These are phyloP conservation scores for Protodeltote pygarga DNA, from an alignment of 2,888 invertebrate species.

Conservation along the genomic window DNA sequence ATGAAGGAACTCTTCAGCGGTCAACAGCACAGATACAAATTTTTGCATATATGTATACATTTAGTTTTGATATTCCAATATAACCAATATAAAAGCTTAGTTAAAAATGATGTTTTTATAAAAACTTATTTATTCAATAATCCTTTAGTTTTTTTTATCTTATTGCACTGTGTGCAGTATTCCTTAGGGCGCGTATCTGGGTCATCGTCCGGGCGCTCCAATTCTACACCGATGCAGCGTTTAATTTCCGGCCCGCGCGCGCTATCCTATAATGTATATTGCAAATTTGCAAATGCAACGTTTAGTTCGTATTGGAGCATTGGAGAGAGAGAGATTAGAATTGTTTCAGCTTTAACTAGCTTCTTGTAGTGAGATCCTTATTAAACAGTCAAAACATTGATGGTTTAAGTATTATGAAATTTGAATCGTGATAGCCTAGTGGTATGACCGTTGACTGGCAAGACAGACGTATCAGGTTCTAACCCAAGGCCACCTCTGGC, in stretches of 20 bases:
- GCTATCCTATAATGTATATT: constrained; percentile 25
- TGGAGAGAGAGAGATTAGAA: constrained; percentile 14
- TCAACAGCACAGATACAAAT: no score
- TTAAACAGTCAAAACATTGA: no score
- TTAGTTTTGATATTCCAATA: no score
- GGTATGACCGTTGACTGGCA: no score
- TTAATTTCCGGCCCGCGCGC: constrained; percentile 54
- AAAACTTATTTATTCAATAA: not conserved
- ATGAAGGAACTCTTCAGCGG: no score
- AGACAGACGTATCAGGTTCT: no score
- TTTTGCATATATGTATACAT: no score
- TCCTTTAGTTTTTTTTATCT: not conserved
- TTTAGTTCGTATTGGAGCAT: constrained; percentile 18
- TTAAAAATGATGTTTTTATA: no score
- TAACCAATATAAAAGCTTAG: no score
- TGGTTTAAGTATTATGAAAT: no score
- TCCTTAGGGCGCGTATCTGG: constrained; percentile 42
- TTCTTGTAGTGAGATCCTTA: not conserved
- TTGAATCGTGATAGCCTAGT: no score
- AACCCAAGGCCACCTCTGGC: no score
- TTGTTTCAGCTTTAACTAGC: constrained; percentile 9
- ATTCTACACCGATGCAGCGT: constrained; percentile 50
- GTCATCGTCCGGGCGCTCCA: constrained; percentile 53
- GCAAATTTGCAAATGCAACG: constrained; percentile 15
- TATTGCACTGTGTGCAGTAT: constrained; percentile 13